Evolutionary conservation across 2,797 vertebrate genomes (phyloP), one percentile per base, ranked within the genome.

Genomic region (Anabacerthia variegaticeps): DNA sequence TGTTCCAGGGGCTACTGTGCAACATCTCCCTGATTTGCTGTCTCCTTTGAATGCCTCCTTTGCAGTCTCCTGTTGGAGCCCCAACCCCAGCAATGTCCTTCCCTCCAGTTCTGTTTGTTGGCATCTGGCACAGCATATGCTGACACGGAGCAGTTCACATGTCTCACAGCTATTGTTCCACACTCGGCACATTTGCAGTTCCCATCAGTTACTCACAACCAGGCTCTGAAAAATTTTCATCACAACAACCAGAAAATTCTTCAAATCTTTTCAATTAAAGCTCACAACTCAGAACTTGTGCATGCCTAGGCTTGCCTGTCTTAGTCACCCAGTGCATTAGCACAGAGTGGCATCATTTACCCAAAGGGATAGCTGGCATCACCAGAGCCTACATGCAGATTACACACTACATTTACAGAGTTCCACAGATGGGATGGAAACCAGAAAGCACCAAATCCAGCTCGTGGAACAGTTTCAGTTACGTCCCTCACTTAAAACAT

Each of bases 91-190:
- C 22, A 1, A 36, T 2, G n/a, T 65, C 39, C 72, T 82, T 39
- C 81, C 43, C 77, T 77, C 37, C 61, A 16, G 24, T 58, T 66
- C 54, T 79, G 55, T 58, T 66, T 56, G 81, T n/a, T 58, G 78
- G 85, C 93, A 82, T 87, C 91, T 92, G 91, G 94, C 84, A 85
- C 67, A 48, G 84, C 91, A 87, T 86, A 81, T 78, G 84, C 86
- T 85, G 89, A 78, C 12, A 18, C 3, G 12, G 79, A 77, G 48
- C 82, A 77, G 69, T 15, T 87, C 74, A 22, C 85, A 27, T 36
- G 49, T 88, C 88, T 88, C 94, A 66, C 48, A 94, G 85, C 92
- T 90, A 62, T 91, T 93, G 83, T 68, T 92, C 85, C 75, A 77
- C 68, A n/a, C 82, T 65, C 61, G 49, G 85, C 72, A 73, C 81